Evolutionary conservation across 2,797 vertebrate genomes (phyloP).

Genomic region (Poeciliopsis presidionis): DNA sequence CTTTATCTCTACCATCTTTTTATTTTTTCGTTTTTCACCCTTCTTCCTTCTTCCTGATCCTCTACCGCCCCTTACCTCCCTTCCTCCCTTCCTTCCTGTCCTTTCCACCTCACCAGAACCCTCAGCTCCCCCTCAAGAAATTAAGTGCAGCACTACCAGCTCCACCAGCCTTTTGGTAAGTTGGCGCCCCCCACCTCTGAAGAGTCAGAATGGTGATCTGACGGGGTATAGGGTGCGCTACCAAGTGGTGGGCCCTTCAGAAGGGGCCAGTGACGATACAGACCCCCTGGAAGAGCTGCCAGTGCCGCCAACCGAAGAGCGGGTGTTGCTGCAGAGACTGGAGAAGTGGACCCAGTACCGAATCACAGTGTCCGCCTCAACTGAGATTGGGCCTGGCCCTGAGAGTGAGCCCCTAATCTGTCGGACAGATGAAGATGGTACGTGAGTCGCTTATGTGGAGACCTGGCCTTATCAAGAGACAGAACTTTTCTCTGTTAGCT

Average conservation of each 20-base stretch:
- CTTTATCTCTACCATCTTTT: conserved; percentile 93
- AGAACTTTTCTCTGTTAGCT: neutral
- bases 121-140: conserved; percentile 97
- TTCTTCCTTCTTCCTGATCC: conserved; percentile 66
- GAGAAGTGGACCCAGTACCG: conserved; percentile 97
- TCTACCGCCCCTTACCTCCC: conserved; percentile 37
- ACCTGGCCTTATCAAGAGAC: neutral
- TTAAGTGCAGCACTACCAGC: conserved; percentile 95
- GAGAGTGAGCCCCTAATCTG: conserved; percentile 90
- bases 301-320: conserved; percentile 84
- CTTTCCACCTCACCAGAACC: conserved; percentile 90
- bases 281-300: conserved; percentile 86
- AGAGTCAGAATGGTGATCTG: conserved; percentile 94
- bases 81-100: conserved; percentile 68
- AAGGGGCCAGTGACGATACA: conserved; percentile 68
- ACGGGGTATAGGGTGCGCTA: conserved; percentile 93
- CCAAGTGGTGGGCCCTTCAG: conserved; percentile 87
- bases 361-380: conserved; percentile 90
- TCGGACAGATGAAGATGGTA: conserved; percentile 97
- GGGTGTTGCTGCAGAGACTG: conserved; percentile 89
- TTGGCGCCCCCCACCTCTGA: conserved; percentile 93
- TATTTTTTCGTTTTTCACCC: conserved; percentile 88
- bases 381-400: conserved; percentile 90
- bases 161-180: conserved; percentile 99
- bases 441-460: conserved; percentile 27